phyloP scores from a whole-genome alignment of 1,140 invertebrate species.

The Ectropis grisescens region DNA sequence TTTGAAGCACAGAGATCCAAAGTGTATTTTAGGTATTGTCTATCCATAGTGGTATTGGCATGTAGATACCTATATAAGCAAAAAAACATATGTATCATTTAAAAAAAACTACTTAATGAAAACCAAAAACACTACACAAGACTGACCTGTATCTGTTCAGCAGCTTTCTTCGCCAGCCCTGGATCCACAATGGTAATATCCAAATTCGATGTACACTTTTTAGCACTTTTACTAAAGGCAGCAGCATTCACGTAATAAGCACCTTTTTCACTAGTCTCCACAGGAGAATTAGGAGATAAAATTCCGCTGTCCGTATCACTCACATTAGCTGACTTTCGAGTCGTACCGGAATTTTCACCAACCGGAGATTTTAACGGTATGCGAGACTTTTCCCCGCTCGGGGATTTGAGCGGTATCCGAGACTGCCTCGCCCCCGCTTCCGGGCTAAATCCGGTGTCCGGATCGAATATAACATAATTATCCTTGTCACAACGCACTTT shows the following conservation, averaged over 20 bases:
- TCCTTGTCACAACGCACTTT: conserved; percentile 67
- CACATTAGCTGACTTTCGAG: conserved; percentile 42
- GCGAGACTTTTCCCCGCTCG: conserved; percentile 34
- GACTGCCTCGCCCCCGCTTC: conserved; percentile 25
- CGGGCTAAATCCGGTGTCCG: conserved; percentile 52
- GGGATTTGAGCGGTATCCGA: conserved; percentile 28
- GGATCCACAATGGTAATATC: conserved; percentile 55
- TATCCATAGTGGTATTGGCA: neutral
- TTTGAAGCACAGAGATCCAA: no score
- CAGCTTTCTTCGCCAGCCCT: conserved; percentile 48
- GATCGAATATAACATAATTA: conserved; percentile 67
- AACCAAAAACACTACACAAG: no score
- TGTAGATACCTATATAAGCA: neutral
- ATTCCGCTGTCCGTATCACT: conserved; percentile 74
- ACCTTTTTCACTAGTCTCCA: conserved; percentile 43
- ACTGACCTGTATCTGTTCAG: conserved; percentile 60
- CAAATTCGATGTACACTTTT: conserved; percentile 34
- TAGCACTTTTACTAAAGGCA: conserved; percentile 42
- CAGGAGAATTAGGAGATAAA: conserved; percentile 70
- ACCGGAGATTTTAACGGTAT: conserved; percentile 42
- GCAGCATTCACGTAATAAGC: conserved; percentile 53
- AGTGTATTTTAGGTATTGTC: no score
- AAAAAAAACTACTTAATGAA: no score
- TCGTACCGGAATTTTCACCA: conserved; percentile 29
- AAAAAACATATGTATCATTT: no score